Base-by-base conservation (phyloP, 2,797 vertebrate species). In the Coregonus sp. region DNA sequence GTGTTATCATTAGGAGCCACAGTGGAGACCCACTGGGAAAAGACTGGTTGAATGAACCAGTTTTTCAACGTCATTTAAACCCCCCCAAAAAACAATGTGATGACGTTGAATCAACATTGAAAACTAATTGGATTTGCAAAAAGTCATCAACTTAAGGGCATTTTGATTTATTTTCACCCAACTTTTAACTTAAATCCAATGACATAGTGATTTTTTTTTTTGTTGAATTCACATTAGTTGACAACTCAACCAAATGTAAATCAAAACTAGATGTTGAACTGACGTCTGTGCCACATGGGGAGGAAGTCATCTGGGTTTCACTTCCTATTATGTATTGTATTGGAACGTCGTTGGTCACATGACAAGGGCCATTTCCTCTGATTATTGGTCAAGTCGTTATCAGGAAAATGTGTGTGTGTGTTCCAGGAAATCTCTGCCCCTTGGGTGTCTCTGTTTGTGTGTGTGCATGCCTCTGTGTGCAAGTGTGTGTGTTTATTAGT, bases 301-400 rank as follows among this genome's bases (percentile, higher is more conserved):
- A 61, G 35, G 66, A 18, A 54, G 52, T n/a, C 70, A 76, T 69
- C 50, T 67, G 33, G 80, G 82, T 92, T 91, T 91, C 86, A 88
- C 81, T 88, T 90, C 88, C 78, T 80, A 18, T 47, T 47, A 47
- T 2, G 40, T 47, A 11, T 47, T 47, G 40, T 47, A 9, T 47
- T 47, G 40, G 40, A 47, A 25, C 75, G 5, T 2, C 72, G 70
- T 5, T 29, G 14, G 73, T 70, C 63, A 56, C 4, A 4, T 72
- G 79, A 77, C 65, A 18, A 1, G 47, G 37, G 76, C 54, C 25
- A 73, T 81, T 87, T 89, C 75, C 82, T 86, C 76, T 86, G 72
- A 25, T 61, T 75, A 78, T 75, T 77, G 75, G 71, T 77, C 71
- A 70, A 78, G 74, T 75, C 75, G 61, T 68, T 63, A 69, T 50